phyloP scores from a whole-genome alignment of 2,888 invertebrate species.

The Furcula furcula region DNA sequence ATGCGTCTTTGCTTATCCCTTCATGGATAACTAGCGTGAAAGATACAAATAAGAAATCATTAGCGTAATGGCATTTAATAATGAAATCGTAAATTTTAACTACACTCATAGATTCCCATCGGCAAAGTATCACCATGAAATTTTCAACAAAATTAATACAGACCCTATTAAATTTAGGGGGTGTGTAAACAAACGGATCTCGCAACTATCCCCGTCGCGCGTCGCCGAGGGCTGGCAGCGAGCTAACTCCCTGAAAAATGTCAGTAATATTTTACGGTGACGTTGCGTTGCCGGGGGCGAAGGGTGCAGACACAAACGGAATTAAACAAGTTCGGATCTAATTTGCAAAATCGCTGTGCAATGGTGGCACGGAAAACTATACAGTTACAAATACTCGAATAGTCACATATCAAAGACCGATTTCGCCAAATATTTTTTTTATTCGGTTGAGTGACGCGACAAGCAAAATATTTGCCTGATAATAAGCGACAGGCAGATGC shows the following conservation, averaged over 20 bases:
- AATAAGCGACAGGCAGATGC: too few species aligned
- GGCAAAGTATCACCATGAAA: constrained; percentile 17
- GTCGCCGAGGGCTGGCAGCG: constrained; percentile 19
- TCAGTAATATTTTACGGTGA: constrained; percentile 57
- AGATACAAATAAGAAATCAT: constrained; percentile 1
- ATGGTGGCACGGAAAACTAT: not conserved
- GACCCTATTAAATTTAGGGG: constrained; percentile 17
- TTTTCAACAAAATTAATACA: constrained; percentile 29
- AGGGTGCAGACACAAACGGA: constrained; percentile 30
- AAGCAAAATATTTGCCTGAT: too few species aligned
- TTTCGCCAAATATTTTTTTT: too few species aligned
- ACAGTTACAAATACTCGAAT: too few species aligned
- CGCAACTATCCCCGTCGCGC: constrained; percentile 51
- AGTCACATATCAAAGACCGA: too few species aligned
- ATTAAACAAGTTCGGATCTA: constrained; percentile 52
- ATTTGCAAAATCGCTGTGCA: constrained; percentile 39
- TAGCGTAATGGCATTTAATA: too few species aligned
- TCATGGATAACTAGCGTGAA: constrained; percentile 4
- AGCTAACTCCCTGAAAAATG: constrained; percentile 62
- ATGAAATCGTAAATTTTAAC: not conserved
- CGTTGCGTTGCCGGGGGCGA: constrained; percentile 29
- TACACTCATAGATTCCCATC: not conserved
- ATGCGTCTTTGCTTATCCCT: too few species aligned
- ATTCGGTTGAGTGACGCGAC: too few species aligned
- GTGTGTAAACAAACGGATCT: constrained; percentile 28